A percentile compares a stretch with the other conserved stretches of the same genome.
Conservation (phyloP, 2,113 vertebrate species). For the Cheirogaleus medius region DNA sequence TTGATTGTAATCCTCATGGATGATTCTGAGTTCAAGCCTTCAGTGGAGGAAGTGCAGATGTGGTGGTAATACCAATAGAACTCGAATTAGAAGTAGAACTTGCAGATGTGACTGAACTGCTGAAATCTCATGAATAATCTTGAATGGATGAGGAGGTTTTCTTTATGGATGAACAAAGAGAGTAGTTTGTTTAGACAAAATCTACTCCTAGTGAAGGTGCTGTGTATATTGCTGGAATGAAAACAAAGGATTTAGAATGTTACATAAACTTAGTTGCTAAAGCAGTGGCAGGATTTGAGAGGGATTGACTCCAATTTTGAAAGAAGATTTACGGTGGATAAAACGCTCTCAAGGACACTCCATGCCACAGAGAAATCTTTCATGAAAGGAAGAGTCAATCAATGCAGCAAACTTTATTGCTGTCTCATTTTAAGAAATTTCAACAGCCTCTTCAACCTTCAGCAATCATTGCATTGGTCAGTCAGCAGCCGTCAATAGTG, state of each 20-base stretch:
- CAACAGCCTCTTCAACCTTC: not conserved
- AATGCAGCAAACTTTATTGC: not conserved
- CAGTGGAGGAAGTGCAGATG: not conserved
- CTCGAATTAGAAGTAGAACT: not conserved
- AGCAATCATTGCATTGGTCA: not conserved
- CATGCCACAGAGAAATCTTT: not conserved
- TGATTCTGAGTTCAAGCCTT: not conserved
- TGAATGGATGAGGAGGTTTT: not conserved
- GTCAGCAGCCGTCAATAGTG: not conserved
- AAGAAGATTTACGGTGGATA: not conserved
- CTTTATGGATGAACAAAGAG: not conserved
- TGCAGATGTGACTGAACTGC: not conserved
- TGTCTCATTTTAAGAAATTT: not conserved
- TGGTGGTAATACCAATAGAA: not conserved
- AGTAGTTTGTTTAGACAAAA: not conserved
- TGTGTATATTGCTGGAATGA: not conserved
- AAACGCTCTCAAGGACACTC: not conserved
- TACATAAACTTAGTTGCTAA: not conserved
- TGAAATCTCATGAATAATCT: not conserved
- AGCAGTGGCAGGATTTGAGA: not conserved
- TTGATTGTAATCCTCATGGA: not conserved
- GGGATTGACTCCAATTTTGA: not conserved
- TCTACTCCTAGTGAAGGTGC: not conserved
- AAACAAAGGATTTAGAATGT: not conserved
- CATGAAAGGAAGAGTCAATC: not conserved